Evolutionary conservation across 2,888 invertebrate species (phyloP).

Genomic region (Eurytoma adleriae): DNA sequence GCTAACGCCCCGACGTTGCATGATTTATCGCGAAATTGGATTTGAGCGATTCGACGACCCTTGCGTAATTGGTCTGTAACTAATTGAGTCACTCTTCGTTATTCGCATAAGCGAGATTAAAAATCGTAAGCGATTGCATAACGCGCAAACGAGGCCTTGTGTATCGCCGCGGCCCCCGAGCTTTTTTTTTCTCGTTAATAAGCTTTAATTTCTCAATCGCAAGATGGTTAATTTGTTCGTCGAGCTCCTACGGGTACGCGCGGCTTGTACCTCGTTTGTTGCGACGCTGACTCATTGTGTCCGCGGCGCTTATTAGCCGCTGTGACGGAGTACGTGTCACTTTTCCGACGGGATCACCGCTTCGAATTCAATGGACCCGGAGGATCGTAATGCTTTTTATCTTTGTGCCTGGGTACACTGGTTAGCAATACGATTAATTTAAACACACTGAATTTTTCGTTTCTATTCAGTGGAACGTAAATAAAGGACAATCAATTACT

Average conservation of each 20-base stretch:
- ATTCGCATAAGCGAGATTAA: slow-evolving; percentile 26
- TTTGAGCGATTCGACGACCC: slow-evolving; percentile 36
- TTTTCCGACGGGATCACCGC: slow-evolving; percentile 15
- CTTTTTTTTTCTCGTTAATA: slow-evolving; percentile 6
- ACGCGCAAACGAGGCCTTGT: slow-evolving; percentile 14
- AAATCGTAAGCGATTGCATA: slow-evolving; percentile 33
- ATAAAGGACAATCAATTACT: no score
- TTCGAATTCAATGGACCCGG: neutral
- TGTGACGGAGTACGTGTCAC: slow-evolving; percentile 4
- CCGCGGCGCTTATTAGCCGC: slow-evolving; percentile 8
- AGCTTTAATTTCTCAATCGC: slow-evolving; percentile 1
- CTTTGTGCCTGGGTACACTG: no score
- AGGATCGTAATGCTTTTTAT: no score
- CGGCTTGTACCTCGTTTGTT: slow-evolving; percentile 14
- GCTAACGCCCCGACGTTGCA: neutral
- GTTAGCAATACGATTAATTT: no score
- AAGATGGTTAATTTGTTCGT: slow-evolving; percentile 8
- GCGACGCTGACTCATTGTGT: slow-evolving; percentile 30
- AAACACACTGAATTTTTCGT: no score
- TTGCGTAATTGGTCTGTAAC: slow-evolving; percentile 52
- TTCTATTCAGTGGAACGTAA: no score
- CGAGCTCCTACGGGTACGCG: neutral
- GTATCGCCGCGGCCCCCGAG: neutral
- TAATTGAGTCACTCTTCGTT: slow-evolving; percentile 48
- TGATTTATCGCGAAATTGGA: slow-evolving; percentile 38